Base-by-base conservation (phyloP, 2,797 vertebrate species). In the Notolepis coatsorum region DNA sequence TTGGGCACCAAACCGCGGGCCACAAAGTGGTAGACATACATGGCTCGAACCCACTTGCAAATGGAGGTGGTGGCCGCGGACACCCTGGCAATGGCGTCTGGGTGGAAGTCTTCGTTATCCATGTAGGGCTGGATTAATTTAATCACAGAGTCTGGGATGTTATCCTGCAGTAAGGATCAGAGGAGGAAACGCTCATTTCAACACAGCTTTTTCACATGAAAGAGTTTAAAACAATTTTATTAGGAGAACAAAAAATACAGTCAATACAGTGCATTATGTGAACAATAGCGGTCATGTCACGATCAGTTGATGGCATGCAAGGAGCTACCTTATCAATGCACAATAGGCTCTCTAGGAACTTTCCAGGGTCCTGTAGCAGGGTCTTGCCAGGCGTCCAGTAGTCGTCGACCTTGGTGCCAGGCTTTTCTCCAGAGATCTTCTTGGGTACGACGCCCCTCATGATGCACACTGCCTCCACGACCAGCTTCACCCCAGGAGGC, bases 391-490 rank as follows among this genome's bases (percentile, higher is more conserved):
- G 91, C 0, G 94, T 96, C 97, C 96, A 97, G 71, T 87, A 98
- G 82, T 98, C 96, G 80, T 98, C 95, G 54, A 96, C 43, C 96
- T 97, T 98, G 86, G 97, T 98, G 74, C 96, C 96, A 17, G 95
- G 92, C 69, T 95, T 98, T 41, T 95, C 93, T 76, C 95, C 95
- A 0, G 95, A 95, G 77, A 96, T 98, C 69, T 95, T 94, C 70
- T 98, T 95, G 4, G 97, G 89, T 74, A 89, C 97, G 61, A 94
- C 91, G 35, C 93, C 92, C 79, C 95, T 97, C 95, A 99, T 98
- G 56, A 96, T 84, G 39, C 96, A 99, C 73, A 96, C 96, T 43
- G 96, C 96, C 86, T 99, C 97, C 96, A 99, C 96, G 73, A 99
- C 94, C 0, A 98, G 92, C 79, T 99, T 99, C 57, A 99, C 94